These are phyloP conservation scores for Hirundo rustica DNA, from an alignment of 2,797 vertebrate genomes.

Conservation along the genomic window DNA sequence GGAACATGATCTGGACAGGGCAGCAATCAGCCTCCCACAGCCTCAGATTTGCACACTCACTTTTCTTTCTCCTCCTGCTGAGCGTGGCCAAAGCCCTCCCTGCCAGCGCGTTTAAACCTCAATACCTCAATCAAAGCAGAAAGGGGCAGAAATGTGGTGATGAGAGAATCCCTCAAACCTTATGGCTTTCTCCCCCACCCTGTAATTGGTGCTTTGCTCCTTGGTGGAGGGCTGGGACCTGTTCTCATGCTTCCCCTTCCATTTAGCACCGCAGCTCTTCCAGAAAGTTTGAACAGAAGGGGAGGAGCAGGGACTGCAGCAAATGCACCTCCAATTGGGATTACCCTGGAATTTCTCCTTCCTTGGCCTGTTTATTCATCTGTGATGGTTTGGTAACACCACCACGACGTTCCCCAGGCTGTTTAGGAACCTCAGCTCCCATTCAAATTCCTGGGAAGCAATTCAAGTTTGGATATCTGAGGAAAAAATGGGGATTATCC, in stretches of 20 bases:
- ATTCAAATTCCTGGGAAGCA: not conserved
- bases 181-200: not conserved
- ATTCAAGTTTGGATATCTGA: not conserved
- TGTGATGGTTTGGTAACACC: rapidly evolving
- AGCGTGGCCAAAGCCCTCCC: not conserved
- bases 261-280: rapidly evolving
- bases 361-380: not conserved
- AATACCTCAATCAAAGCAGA: slow-evolving; percentile 55
- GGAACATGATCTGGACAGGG: not conserved
- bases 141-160: not conserved
- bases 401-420: not conserved
- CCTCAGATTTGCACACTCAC: not conserved
- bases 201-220: not conserved
- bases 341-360: not conserved
- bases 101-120: not conserved
- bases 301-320: not conserved
- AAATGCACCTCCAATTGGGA: not conserved
- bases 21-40: slow-evolving; percentile 59
- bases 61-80: not conserved
- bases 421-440: not conserved
- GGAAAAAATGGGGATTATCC: not conserved
- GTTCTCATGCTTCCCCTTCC: not conserved
- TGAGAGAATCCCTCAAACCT: not conserved
- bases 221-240: not conserved
- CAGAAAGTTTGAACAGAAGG: not conserved